phyloP scores from a whole-genome alignment of 2,888 invertebrate genomes.

The Callinectes sapidus region DNA sequence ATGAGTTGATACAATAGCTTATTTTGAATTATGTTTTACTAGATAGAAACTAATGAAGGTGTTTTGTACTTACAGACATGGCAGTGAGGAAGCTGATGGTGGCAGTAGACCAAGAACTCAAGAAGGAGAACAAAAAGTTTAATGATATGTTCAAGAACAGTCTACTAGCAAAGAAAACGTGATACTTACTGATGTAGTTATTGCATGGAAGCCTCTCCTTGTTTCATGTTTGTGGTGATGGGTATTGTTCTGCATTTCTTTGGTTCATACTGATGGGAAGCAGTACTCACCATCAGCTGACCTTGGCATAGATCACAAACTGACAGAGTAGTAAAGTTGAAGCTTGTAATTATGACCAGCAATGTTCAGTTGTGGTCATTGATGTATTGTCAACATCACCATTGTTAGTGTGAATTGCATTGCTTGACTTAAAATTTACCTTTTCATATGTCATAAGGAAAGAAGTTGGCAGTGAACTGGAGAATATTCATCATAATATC shows the following conservation, averaged over 20 bases:
- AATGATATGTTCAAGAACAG: conserved; percentile 66
- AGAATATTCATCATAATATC: not conserved
- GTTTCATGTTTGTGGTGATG: not conserved
- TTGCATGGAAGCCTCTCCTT: not conserved
- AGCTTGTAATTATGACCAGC: not conserved
- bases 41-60: not conserved
- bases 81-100: conserved; percentile 56
- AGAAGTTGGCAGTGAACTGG: not conserved
- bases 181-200: conserved; percentile 4
- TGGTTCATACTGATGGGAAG: not conserved
- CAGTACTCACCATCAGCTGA: not conserved
- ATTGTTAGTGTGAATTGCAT: not conserved
- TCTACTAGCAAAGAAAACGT: conserved; percentile 53
- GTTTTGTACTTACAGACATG: conserved; percentile 42
- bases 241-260: not conserved
- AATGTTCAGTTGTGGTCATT: not conserved
- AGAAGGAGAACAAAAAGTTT: conserved; percentile 60
- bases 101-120: conserved; percentile 54
- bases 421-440: not conserved
- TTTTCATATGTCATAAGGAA: not conserved
- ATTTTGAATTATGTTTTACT: not conserved
- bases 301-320: not conserved
- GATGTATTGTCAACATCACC: not conserved
- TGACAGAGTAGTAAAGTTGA: not conserved
- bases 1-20: not conserved